Conservation (phyloP, 2,888 invertebrate genomes). For the Drosophila pegasa region DNA sequence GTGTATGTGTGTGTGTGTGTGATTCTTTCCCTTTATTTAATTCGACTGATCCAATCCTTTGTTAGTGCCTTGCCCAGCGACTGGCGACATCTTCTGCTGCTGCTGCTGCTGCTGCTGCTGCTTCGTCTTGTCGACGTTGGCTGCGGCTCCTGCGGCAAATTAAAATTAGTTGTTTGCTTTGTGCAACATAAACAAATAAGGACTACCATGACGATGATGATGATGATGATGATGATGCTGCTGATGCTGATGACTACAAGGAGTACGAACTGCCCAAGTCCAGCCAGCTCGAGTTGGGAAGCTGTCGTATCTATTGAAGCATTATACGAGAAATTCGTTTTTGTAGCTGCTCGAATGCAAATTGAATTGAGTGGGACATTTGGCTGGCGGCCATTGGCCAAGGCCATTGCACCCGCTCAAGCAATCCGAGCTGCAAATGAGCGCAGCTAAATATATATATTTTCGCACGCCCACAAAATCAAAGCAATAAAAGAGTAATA, state of each 20-base stretch:
- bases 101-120: slow-evolving; percentile 1
- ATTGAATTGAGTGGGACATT: slow-evolving; percentile 56
- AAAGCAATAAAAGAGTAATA: background rate
- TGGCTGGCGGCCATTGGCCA: slow-evolving; percentile 26
- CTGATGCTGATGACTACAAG: slow-evolving; percentile 23
- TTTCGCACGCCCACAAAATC: slow-evolving; percentile 6
- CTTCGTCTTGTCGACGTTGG: slow-evolving; percentile 45
- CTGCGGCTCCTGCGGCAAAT: slow-evolving; percentile 79
- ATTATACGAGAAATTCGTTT: slow-evolving; percentile 61
- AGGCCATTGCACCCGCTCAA: slow-evolving; percentile 4
- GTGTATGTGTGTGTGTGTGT: slow-evolving; percentile 37
- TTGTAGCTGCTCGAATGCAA: slow-evolving; percentile 62
- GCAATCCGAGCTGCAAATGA: slow-evolving; percentile 38
- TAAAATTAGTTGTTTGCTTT: slow-evolving; percentile 81
- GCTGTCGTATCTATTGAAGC: slow-evolving; percentile 54
- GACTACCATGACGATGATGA: slow-evolving; percentile 47
- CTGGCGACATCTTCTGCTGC: slow-evolving; percentile 46
- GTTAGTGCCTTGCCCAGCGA: slow-evolving; percentile 25
- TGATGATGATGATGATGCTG: slow-evolving; percentile 22
- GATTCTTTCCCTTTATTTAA: slow-evolving; percentile 56
- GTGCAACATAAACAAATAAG: slow-evolving; percentile 80
- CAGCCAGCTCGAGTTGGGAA: slow-evolving; percentile 17
- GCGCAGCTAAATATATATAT: slow-evolving; percentile 21
- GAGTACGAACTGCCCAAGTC: slow-evolving; percentile 4
- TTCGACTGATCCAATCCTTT: slow-evolving; percentile 68